A percentile compares a stretch with the other conserved stretches of the same genome.
Conservation (phyloP, 2,797 vertebrate genomes). For the Myoxocephalus aenaeus region DNA sequence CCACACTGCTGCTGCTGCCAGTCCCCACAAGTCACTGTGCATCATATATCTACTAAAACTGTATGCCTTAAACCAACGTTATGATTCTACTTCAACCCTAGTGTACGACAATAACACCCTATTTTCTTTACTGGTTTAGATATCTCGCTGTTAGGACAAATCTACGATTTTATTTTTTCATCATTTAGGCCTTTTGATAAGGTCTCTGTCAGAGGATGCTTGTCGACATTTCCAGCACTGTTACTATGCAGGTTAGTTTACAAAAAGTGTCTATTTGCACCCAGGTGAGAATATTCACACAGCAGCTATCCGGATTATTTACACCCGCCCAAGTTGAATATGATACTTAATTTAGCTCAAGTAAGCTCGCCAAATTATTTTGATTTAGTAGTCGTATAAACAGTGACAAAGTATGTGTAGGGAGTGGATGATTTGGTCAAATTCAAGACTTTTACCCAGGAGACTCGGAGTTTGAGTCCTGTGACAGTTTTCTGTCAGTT, state of each 20-base stretch:
- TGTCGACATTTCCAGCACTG: neutral
- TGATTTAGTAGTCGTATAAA: neutral
- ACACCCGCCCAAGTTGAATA: neutral
- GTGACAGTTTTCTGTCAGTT: too few relatives aligned
- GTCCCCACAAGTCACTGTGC: constrained; percentile 32
- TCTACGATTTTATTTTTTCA: fast-evolving
- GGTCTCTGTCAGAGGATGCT: neutral
- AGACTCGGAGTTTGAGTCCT: too few relatives aligned
- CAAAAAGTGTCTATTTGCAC: neutral
- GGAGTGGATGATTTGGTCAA: too few relatives aligned
- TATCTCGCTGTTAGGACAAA: neutral
- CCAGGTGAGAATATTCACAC: neutral
- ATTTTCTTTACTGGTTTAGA: constrained; percentile 5
- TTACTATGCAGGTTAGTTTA: neutral
- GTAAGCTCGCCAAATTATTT: neutral
- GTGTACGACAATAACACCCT: neutral
- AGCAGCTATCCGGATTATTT: neutral
- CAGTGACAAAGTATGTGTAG: neutral
- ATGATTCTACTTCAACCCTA: constrained; percentile 3
- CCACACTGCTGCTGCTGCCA: constrained; percentile 2
- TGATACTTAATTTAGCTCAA: too few relatives aligned
- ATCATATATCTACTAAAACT: constrained; percentile 24
- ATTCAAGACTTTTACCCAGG: too few relatives aligned
- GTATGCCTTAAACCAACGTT: constrained; percentile 1
- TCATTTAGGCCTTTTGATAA: neutral